These are phyloP conservation scores for Aporrectodea caliginosa DNA, from an alignment of 1,140 invertebrate species.

Conservation along the genomic window DNA sequence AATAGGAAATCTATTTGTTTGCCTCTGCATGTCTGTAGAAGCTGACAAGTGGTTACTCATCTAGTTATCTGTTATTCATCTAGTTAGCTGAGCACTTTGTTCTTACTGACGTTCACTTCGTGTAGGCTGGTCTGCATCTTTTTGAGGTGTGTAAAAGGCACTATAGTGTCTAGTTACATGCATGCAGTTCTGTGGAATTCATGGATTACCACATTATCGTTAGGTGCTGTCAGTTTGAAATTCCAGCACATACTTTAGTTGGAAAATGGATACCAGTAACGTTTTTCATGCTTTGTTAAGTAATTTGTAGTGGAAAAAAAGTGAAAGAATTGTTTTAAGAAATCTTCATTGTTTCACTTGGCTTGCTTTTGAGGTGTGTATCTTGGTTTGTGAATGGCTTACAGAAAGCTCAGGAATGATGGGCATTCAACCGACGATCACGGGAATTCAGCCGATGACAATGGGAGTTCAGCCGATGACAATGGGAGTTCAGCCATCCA, in stretches of 20 bases:
- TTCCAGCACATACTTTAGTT: background rate
- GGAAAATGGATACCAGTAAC: background rate
- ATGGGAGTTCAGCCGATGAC: background rate
- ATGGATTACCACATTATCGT: too few relatives aligned
- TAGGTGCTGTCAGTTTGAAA: background rate
- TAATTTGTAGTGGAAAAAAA: too few relatives aligned
- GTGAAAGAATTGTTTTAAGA: too few relatives aligned
- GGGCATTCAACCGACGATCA: too few relatives aligned
- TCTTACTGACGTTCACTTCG: background rate
- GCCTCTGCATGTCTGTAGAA: background rate
- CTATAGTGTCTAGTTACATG: too few relatives aligned
- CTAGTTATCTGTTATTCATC: background rate
- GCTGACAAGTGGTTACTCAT: background rate
- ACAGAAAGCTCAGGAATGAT: too few relatives aligned
- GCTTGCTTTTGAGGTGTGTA: too few relatives aligned
- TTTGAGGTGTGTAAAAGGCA: background rate
- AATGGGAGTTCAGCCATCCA: background rate
- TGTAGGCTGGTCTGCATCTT: background rate
- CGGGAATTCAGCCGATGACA: background rate
- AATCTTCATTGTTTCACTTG: too few relatives aligned
- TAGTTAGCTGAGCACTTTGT: background rate
- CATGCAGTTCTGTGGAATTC: too few relatives aligned
- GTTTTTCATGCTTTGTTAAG: background rate
- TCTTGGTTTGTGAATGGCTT: too few relatives aligned
- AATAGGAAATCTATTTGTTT: background rate